Conservation (phyloP, 2,113 vertebrate species). For the Phoenicopterus ruber region DNA sequence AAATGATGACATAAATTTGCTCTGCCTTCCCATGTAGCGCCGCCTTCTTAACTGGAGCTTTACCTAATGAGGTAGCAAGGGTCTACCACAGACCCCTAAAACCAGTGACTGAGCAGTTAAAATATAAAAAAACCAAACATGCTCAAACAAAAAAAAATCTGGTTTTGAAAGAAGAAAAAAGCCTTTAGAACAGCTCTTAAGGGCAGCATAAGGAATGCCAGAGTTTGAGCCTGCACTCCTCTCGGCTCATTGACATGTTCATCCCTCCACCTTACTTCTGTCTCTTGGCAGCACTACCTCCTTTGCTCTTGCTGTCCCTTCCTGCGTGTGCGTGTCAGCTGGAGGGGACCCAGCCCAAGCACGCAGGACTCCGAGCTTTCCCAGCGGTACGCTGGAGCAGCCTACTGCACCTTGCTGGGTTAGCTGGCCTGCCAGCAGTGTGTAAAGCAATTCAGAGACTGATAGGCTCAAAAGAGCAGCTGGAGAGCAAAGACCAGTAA, state of each 20-base stretch:
- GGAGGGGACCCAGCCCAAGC: not conserved
- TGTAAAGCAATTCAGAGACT: not conserved
- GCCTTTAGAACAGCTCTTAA: not conserved
- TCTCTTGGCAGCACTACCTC: too few species aligned
- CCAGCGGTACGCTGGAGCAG: not conserved
- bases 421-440: not conserved
- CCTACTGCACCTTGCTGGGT: not conserved
- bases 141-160: not conserved
- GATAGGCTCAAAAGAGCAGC: not conserved
- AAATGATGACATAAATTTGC: not conserved
- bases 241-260: not conserved
- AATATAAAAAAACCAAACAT: not conserved
- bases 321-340: not conserved
- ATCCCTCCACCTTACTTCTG: not conserved
- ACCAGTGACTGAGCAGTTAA: not conserved
- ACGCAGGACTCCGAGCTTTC: not conserved
- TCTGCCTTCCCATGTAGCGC: not conserved
- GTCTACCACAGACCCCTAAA: not conserved
- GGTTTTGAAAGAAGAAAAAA: not conserved
- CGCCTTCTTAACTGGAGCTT: not conserved
- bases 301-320: not conserved
- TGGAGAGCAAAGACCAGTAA: not conserved
- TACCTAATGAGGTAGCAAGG: not conserved
- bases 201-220: not conserved
- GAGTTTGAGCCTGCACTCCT: not conserved